These are phyloP conservation scores for Conopomorpha cramerella DNA, from an alignment of 1,140 invertebrate genomes.

Conservation along the genomic window DNA sequence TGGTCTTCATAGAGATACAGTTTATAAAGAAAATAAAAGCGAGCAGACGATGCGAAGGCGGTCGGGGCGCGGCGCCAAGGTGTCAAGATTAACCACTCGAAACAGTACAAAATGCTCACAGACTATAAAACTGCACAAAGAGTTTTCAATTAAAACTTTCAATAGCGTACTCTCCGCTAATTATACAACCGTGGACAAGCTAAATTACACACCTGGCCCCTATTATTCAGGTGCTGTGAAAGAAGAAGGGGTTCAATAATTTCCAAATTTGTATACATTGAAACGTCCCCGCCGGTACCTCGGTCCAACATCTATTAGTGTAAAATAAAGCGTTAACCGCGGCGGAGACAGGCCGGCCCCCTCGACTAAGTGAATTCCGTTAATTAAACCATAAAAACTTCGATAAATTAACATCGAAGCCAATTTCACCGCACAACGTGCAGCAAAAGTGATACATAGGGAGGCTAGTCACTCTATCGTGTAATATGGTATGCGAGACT, in stretches of 20 bases:
- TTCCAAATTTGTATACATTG: no score
- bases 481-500: no score
- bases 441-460: no score
- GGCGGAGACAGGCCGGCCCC: conserved; percentile 23
- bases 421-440: conserved; percentile 57
- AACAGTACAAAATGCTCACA: conserved; percentile 38
- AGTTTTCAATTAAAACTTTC: conserved; percentile 59
- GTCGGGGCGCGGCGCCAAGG: conserved; percentile 8
- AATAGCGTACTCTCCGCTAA: conserved; percentile 31
- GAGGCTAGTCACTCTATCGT: no score
- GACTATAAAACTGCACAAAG: conserved; percentile 52
- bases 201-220: no score
- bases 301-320: conserved; percentile 50
- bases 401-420: conserved; percentile 62
- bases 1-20: no score
- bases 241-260: no score
- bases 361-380: conserved; percentile 60
- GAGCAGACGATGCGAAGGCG: no score
- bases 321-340: conserved; percentile 47
- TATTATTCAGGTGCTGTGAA: no score
- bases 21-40: no score
- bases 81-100: conserved; percentile 24
- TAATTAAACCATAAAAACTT: conserved; percentile 66
- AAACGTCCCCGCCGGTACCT: no score
- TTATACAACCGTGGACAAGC: conserved; percentile 23